Conservation (phyloP, 2,113 vertebrate species). For the Leuciscus idus region DNA sequence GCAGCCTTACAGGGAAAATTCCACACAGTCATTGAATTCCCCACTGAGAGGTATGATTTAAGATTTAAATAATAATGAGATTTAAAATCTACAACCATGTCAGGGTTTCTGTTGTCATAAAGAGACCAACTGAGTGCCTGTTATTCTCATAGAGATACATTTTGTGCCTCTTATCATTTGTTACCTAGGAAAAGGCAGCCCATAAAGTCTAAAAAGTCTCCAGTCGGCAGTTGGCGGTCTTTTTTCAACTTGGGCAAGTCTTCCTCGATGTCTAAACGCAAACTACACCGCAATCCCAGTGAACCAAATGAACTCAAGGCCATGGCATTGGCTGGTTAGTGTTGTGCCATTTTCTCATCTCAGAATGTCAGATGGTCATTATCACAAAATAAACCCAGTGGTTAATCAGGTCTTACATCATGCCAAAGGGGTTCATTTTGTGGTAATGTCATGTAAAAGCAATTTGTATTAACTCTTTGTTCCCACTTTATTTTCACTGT, state of each 20-base stretch:
- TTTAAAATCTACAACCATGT: background rate
- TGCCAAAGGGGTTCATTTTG: background rate
- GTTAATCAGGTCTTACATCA: background rate
- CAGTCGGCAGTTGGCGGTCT: slow-evolving; percentile 96
- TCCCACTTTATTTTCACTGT: slow-evolving; percentile 29
- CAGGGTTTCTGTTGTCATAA: background rate
- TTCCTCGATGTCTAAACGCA: slow-evolving; percentile 89
- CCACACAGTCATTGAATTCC: slow-evolving; percentile 97
- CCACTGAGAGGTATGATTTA: slow-evolving; percentile 86
- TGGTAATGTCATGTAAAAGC: no score
- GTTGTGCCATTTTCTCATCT: background rate
- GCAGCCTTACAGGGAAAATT: slow-evolving; percentile 96
- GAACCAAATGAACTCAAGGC: slow-evolving; percentile 94
- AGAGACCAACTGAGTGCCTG: background rate
- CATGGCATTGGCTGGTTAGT: slow-evolving; percentile 89
- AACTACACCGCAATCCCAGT: slow-evolving; percentile 95
- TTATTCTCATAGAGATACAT: background rate
- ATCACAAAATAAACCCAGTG: background rate
- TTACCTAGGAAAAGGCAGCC: slow-evolving; percentile 87
- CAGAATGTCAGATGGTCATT: background rate
- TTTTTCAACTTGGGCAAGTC: slow-evolving; percentile 98
- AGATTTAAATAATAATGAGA: background rate
- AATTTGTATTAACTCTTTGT: background rate
- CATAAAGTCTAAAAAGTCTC: slow-evolving; percentile 94
- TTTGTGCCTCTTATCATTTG: background rate